Percentiles rank a stretch among this genome's conserved stretches.
Evolutionary conservation across 1,140 invertebrate species (phyloP).

Genomic region (Zaprionus vittiger): DNA sequence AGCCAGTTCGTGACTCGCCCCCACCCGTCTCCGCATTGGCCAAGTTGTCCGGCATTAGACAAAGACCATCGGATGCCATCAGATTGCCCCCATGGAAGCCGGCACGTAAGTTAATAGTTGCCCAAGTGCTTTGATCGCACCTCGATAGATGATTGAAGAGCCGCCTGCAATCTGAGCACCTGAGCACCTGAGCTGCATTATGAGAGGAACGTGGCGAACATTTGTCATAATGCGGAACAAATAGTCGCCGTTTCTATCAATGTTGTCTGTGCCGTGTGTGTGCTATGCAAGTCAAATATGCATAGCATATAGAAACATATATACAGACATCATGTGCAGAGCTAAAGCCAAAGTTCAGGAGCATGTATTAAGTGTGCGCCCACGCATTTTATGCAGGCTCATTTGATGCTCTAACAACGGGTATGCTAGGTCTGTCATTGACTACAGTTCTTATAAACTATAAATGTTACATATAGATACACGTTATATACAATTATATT

Average conservation of each 20-base stretch:
- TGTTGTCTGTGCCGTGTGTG: constrained; percentile 30
- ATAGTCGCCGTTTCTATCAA: constrained; percentile 16
- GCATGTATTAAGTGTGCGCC: background rate
- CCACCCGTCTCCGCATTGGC: constrained; percentile 27
- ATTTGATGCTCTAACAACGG: background rate
- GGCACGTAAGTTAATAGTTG: constrained; percentile 47
- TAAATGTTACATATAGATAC: background rate
- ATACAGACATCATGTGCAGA: background rate
- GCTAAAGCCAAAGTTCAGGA: constrained; percentile 3
- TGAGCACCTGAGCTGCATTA: constrained; percentile 72
- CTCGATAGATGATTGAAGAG: constrained; percentile 4
- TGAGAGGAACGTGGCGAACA: constrained; percentile 50
- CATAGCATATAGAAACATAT: background rate
- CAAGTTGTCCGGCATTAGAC: constrained; percentile 29
- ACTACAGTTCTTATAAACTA: background rate
- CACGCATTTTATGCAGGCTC: constrained; percentile 21
- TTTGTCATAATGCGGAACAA: constrained; percentile 78
- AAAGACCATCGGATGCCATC: constrained; percentile 56
- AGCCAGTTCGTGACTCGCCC: constrained; percentile 62
- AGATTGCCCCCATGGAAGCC: constrained; percentile 38
- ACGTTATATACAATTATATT: too few relatives aligned
- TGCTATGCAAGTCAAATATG: constrained; percentile 20
- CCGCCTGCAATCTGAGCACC: constrained; percentile 30
- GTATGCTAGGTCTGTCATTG: background rate
- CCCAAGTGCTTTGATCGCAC: constrained; percentile 60